Base-by-base conservation (phyloP, 2,888 invertebrate genomes). In the Hypolimnas misippus region DNA sequence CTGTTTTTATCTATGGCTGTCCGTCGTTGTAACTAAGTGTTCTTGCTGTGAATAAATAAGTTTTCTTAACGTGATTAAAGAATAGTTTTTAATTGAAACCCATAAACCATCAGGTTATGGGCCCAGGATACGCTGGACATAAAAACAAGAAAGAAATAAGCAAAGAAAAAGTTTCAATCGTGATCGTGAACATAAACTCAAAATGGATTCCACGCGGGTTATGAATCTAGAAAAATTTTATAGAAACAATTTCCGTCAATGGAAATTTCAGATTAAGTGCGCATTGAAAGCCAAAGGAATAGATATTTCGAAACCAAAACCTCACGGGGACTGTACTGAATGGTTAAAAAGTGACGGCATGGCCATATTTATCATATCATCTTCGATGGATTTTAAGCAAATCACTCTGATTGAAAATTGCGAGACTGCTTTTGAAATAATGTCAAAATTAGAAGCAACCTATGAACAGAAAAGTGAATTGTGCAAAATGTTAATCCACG, bases 201-300 rank as follows among this genome's bases (percentile, higher is more conserved):
- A 60, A 50, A 61, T 61, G 60, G 60, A 64, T 31, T 6, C 54
- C 51, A 44, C 49, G 42, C 40, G 57, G 10, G 40, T 14, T n/a
- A 55, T 63, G 42, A 61, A 57, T 17, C 1, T 63, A 8, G 66
- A 63, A 19, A 60, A 57, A 33, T 65, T 62, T 29, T 58, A 65
- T 16, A 67, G 59, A 53, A 62, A 55, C 14, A 68, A 72, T 19
- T 72, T 73, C 33, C 40, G 58, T 1, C 72, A 72, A 12, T 73
- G 73, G 71, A 73, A 72, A 31, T 73, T 73, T 16, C 71, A 69
- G 29, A 63, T 74, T 0, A 73, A 73, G 57, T 72, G 73, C 60
- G 70, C 71, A 0, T 17, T 70, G 14, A 60, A 49, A 49, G 69
- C 72, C 16, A 71, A 72, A 52, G 71, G 70, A 5, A 57, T 73